phyloP scores from a whole-genome alignment of 2,888 invertebrate species.

The Epirrhoe alternata region DNA sequence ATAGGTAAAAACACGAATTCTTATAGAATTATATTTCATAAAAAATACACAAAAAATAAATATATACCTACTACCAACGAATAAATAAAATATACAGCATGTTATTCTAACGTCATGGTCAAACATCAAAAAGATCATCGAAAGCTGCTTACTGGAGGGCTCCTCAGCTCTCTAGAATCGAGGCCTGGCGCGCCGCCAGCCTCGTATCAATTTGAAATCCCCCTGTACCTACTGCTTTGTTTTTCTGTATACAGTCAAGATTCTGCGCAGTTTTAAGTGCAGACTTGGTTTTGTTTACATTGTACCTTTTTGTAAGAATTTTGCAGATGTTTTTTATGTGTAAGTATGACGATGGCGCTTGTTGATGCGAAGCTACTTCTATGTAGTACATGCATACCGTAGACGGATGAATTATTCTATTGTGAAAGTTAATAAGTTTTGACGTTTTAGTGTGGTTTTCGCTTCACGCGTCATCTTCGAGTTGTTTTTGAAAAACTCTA shows the following conservation, averaged over 20 bases:
- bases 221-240: constrained; percentile 30
- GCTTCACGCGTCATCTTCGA: too few relatives aligned
- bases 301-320: constrained; percentile 8
- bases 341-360: background rate
- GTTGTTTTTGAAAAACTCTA: too few relatives aligned
- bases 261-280: constrained; percentile 24
- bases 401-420: too few relatives aligned
- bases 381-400: too few relatives aligned
- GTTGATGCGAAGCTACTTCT: too few relatives aligned
- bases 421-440: too few relatives aligned
- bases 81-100: background rate
- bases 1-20: too few relatives aligned
- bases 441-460: too few relatives aligned
- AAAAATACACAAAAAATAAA: too few relatives aligned
- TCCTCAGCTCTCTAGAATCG: constrained; percentile 37
- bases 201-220: constrained; percentile 43
- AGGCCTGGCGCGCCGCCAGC: constrained; percentile 43
- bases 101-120: constrained; percentile 29
- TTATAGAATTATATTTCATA: too few relatives aligned
- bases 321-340: background rate
- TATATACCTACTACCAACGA: too few relatives aligned
- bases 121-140: constrained; percentile 42
- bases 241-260: constrained; percentile 35
- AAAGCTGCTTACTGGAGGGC: constrained; percentile 36
- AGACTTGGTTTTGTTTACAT: constrained; percentile 25